These are phyloP conservation scores for Notothenia coriiceps DNA, from an alignment of 2,113 vertebrate genomes.

Conservation along the genomic window DNA sequence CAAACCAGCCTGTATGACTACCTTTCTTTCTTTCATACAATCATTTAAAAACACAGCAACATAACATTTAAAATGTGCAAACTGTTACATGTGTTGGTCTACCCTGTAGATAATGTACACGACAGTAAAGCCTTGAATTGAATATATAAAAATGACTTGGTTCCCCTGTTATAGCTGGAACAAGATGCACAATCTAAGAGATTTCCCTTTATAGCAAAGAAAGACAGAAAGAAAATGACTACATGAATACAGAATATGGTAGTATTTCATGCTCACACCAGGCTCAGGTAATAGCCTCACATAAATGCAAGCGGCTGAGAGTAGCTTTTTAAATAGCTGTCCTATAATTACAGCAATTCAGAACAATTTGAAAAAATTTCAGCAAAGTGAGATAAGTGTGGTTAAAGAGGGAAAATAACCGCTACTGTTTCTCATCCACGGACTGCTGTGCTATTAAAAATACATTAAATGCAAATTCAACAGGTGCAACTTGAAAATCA, in stretches of 20 bases:
- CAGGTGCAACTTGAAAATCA: not conserved
- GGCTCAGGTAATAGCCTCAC: constrained; percentile 4
- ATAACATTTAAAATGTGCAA: not conserved
- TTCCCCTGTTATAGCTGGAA: not conserved
- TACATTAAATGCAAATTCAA: not conserved
- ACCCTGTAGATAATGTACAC: not conserved
- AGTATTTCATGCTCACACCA: not conserved
- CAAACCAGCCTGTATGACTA: not conserved
- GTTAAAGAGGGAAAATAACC: constrained; percentile 26
- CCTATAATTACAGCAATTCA: constrained; percentile 66
- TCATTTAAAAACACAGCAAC: too few relatives aligned
- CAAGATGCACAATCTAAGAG: not conserved
- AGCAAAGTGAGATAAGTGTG: constrained; percentile 31
- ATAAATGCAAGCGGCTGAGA: constrained; percentile 20
- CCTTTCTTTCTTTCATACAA: too few relatives aligned
- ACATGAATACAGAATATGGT: not conserved
- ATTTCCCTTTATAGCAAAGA: not conserved
- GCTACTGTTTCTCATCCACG: not conserved
- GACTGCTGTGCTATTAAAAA: constrained; percentile 17
- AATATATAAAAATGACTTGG: not conserved
- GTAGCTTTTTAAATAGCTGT: constrained; percentile 41
- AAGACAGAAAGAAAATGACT: not conserved
- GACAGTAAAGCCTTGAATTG: too few relatives aligned
- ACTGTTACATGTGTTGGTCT: not conserved
- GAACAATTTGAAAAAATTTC: constrained; percentile 58